Base-by-base conservation (phyloP, 2,888 invertebrate species). In the Cynaeus angustus region DNA sequence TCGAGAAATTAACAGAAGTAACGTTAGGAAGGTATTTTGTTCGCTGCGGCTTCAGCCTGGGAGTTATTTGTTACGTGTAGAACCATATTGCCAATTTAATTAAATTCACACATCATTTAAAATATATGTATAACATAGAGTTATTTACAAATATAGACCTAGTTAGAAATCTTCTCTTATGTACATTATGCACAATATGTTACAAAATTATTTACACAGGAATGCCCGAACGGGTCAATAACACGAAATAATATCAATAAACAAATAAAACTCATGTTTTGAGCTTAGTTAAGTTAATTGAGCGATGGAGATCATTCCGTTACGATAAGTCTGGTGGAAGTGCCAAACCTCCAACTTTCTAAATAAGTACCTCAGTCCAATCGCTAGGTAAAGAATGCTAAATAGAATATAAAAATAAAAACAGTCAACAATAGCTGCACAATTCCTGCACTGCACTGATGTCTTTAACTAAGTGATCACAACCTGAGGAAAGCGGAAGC, bases 141-240 rank as follows among this genome's bases (percentile, higher is more conserved):
- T 72, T 73, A 80, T 80, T 72, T 81, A 81, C 79, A 80, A 80
- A 80, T 79, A 79, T 81, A 81, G 78, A 76, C 77, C 81, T 82
- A 81, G 78, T 81, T 83, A 84, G 80, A 83, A 83, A 80, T 80
- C 81, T 79, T 77, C 83, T 83, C 83, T 83, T 83, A 83, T 84
- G 73, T 85, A 84, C 84, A 85, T 65, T 83, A 82, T 84, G 76
- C 82, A 83, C 83, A 84, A 71, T 77, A 79, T 80, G 76, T 74
- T 80, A 79, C 78, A 79, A 77, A 75, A 72, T 76, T 81, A 82
- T 82, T 68, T 83, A 83, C 82, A 83, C 74, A 82, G 82, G 83
- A 84, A 83, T 83, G 81, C 83, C 84, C 83, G 72, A 41, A 12
- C 74, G 82, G 82, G 79, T 79, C 78, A 78, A 77, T 81, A 81